These are phyloP conservation scores for Eleginops maclovinus DNA, from an alignment of 2,113 vertebrate genomes.

Conservation along the genomic window DNA sequence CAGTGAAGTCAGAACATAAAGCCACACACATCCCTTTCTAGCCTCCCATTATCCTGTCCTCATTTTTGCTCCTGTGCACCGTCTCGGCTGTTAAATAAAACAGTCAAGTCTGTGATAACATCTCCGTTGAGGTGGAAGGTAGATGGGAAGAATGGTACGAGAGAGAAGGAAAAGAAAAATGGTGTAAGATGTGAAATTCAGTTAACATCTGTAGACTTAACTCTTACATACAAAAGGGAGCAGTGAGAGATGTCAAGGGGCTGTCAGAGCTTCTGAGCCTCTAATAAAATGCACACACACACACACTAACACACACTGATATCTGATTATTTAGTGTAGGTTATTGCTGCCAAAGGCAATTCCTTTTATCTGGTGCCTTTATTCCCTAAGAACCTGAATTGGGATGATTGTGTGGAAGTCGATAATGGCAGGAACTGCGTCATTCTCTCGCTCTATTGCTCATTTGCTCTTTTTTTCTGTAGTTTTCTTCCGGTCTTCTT, in stretches of 20 bases:
- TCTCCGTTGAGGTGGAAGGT: conserved; percentile 30
- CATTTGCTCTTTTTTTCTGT: conserved; percentile 60
- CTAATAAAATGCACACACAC: conserved; percentile 14
- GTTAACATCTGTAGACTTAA: conserved; percentile 62
- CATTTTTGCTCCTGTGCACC: background rate
- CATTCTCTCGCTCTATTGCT: conserved; percentile 62
- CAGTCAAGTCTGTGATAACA: conserved; percentile 44
- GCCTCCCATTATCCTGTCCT: conserved; percentile 2
- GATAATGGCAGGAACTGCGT: conserved; percentile 40
- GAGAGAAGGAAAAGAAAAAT: conserved; percentile 13
- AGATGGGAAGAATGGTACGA: conserved; percentile 2
- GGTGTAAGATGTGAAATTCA: conserved; percentile 38
- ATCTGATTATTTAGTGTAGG: conserved; percentile 37
- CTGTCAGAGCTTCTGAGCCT: conserved; percentile 42
- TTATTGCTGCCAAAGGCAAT: conserved; percentile 52
- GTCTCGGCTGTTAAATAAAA: conserved; percentile 56
- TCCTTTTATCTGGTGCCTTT: conserved; percentile 43
- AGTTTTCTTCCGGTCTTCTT: conserved; percentile 52
- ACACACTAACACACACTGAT: conserved; percentile 5
- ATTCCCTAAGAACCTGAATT: conserved; percentile 45
- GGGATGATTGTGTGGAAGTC: conserved; percentile 28
- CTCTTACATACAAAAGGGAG: conserved; percentile 43
- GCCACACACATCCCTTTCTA: background rate
- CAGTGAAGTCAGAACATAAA: conserved; percentile 28
- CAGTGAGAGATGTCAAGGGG: conserved; percentile 23